A percentile compares a stretch with the other conserved stretches of the same genome.
phyloP scores from a whole-genome alignment of 2,113 vertebrate species.

The Sinocyclocheilus grahami region DNA sequence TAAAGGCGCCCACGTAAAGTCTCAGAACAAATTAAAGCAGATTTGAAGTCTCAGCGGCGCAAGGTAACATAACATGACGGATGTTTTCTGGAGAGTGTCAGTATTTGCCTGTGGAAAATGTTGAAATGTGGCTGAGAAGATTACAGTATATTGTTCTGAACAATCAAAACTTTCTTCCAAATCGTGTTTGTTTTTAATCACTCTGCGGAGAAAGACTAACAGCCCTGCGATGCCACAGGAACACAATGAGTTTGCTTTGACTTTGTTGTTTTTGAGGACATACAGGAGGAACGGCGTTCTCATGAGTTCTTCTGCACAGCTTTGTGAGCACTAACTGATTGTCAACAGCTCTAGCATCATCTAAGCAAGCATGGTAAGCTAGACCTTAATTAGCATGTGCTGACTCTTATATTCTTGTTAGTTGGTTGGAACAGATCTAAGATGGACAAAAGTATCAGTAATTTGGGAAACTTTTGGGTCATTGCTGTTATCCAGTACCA shows the following conservation, averaged over 20 bases:
- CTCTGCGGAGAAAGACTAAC: neutral
- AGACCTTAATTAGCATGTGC: neutral
- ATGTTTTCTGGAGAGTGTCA: neutral
- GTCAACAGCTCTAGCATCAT: neutral
- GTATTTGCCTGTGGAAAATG: constrained; percentile 36
- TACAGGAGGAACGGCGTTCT: neutral
- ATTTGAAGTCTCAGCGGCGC: neutral
- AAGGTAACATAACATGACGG: neutral
- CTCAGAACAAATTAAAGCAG: neutral
- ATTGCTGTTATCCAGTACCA: neutral
- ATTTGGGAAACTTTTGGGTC: neutral
- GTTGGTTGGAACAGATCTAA: neutral
- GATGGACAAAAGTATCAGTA: neutral
- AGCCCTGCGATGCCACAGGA: neutral
- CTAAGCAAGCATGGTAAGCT: neutral
- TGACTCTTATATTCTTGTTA: neutral
- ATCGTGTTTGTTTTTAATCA: constrained; percentile 4
- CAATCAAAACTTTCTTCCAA: constrained; percentile 9
- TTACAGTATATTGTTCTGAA: constrained; percentile 25
- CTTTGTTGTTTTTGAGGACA: constrained; percentile 2
- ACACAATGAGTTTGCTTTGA: neutral
- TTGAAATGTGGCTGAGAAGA: neutral
- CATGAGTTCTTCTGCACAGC: neutral
- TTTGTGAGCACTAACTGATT: neutral
- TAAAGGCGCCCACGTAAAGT: neutral